Base-by-base conservation (phyloP, 2,888 invertebrate species). In the Rutpela maculata region DNA sequence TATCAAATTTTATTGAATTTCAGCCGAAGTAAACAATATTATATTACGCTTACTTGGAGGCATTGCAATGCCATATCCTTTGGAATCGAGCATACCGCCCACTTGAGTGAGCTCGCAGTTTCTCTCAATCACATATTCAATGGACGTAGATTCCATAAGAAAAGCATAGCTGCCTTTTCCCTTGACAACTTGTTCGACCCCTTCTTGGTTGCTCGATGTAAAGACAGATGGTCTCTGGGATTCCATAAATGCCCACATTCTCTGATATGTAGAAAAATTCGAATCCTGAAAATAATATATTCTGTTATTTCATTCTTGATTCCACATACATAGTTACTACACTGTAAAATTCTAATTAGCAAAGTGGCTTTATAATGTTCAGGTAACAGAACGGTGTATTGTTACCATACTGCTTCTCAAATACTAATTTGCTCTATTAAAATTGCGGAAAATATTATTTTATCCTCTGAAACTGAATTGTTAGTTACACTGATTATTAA, bases 221-320 rank as follows among this genome's bases (percentile, higher is more conserved):
- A 98, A 98, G 0, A 98, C 97, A 0, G 95, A 93, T 0, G 98
- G 98, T 62, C 95, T 92, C 6, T 97, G 94, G 0, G 96, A 95
- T 84, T 94, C 95, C 99, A 99, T 99, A 85, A 96, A 95, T 0
- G 96, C 95, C 97, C 98, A 99, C 98, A 99, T 99, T 56, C 96
- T 92, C 89, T 97, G 95, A 90, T 98, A 99, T 10, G 97, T 96
- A 0, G 96, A 95, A 85, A 98, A 96, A 90, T 98, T 97, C 0
- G 98, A 98, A 86, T 97, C 97, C 96, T 97, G 86, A 75, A 71
- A 67, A n/a, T 35, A 35, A 35, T 35, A 35, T 35, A 35, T 35
- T 35, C 0, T 35, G 31, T 35, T 35, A 35, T 35, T 35, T 35
- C 7, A 7, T 35, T 35, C 9, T 35, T 9, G 6, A 9, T 35